Evolutionary conservation across 2,113 vertebrate species (phyloP), one percentile per base, ranked within the genome.

Genomic region (Telmatochromis sp.): DNA sequence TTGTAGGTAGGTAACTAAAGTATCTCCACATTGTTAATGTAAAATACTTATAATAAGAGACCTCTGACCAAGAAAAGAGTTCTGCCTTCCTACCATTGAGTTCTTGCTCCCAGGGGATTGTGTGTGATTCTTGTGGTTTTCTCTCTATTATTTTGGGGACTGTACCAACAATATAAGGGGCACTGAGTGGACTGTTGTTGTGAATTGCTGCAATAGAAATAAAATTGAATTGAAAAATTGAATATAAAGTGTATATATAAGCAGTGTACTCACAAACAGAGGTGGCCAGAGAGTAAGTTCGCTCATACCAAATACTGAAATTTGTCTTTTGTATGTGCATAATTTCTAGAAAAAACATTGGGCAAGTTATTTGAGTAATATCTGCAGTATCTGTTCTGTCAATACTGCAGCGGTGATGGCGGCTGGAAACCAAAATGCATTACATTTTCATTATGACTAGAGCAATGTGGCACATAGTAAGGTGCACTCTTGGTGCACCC

Each of bases 371-470:
- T 94, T 31, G 51, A 91, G 91, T 86, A 88, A 92, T 93, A 94
- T 86, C 86, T 87, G 93, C 92, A 89, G 88, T 92, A 91, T 93
- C 89, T 81, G 49, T 82, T 87, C 81, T 82, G 88, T 94, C 87
- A 78, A 78, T 87, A 80, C 81, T 60, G 81, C 83, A 78, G 89
- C 58, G 28, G 90, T 85, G 84, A 91, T 92, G 91, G 92, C 81
- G 84, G 90, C 93, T 91, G 92, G 82, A 94, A 83, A 89, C 90
- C 91, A 93, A 95, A 96, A 96, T 93, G 91, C 95, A 96, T 96
- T 96, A 95, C 93, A 93, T 96, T 97, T 97, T 96, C 95, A 96
- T 96, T 96, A 96, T 93, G 91, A 95, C 90, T 87, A 40, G 92
- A 95, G 94, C 93, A 94, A 93, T 94, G 94, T 86, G 49, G 91